Evolutionary conservation across 2,113 vertebrate genomes (phyloP).

Genomic region (Tor tambroides): DNA sequence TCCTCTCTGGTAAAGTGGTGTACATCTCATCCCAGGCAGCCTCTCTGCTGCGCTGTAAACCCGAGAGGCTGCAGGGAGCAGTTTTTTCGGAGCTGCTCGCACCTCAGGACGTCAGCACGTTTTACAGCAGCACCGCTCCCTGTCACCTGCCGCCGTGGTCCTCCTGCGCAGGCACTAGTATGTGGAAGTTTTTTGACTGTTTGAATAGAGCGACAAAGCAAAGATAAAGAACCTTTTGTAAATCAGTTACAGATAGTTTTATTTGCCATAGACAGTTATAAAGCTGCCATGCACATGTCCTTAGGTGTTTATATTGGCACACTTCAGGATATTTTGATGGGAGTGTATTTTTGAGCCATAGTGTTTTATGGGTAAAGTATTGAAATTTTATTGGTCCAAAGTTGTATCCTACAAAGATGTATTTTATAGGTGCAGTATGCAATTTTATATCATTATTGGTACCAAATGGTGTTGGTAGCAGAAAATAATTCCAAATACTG

Average conservation of each 20-base stretch:
- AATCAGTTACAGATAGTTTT: not conserved
- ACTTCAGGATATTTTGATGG: not conserved
- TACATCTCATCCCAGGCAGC: slow-evolving; percentile 86
- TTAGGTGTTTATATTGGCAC: not conserved
- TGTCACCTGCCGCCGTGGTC: slow-evolving; percentile 85
- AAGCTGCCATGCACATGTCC: not conserved
- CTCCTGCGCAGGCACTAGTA: slow-evolving; percentile 80
- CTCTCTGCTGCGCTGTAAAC: slow-evolving; percentile 81
- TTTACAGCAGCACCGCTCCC: slow-evolving; percentile 87
- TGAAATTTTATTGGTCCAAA: not conserved
- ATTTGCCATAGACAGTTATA: not conserved
- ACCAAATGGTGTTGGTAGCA: not conserved
- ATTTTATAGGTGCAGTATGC: not conserved
- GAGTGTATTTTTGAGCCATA: not conserved
- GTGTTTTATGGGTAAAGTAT: not conserved
- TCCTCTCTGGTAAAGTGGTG: slow-evolving; percentile 84
- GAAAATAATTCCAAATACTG: not conserved
- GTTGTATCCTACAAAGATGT: not conserved
- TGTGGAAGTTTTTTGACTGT: slow-evolving; percentile 35
- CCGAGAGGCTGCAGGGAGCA: slow-evolving; percentile 81
- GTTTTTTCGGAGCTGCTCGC: slow-evolving; percentile 86
- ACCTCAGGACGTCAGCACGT: slow-evolving; percentile 87
- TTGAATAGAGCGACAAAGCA: not conserved
- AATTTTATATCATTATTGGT: not conserved
- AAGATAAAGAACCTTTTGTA: not conserved